phyloP scores from a whole-genome alignment of 2,888 invertebrate species.

The Mylabris sibirica region DNA sequence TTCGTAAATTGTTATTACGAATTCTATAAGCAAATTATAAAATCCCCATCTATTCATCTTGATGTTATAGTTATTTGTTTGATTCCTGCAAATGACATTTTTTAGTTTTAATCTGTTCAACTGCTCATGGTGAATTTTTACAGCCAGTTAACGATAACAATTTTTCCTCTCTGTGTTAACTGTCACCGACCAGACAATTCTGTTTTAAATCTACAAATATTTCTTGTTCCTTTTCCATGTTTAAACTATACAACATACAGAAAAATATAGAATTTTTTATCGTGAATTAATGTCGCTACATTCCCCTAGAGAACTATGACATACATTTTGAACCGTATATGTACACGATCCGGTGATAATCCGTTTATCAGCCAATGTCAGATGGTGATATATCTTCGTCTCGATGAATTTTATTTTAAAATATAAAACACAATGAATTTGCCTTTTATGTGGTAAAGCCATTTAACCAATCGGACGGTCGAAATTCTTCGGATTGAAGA shows the following conservation, averaged over 20 bases:
- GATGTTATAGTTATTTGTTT: background rate
- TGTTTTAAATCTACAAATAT: background rate
- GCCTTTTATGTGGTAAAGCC: background rate
- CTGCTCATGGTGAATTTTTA: background rate
- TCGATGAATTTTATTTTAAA: slow-evolving; percentile 20
- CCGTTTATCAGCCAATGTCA: slow-evolving; percentile 33
- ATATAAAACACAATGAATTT: background rate
- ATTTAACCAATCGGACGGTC: background rate
- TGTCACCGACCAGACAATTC: slow-evolving; percentile 7
- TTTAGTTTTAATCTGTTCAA: background rate
- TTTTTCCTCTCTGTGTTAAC: background rate
- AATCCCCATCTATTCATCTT: too few relatives aligned
- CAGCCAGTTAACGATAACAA: background rate
- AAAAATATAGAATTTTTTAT: background rate
- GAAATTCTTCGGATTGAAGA: background rate
- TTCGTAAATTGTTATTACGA: too few relatives aligned
- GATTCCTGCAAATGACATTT: background rate
- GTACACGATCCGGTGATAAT: slow-evolving; percentile 31
- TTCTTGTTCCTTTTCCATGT: background rate
- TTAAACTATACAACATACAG: background rate
- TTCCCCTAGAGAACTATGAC: background rate
- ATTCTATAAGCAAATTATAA: too few relatives aligned
- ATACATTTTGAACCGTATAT: background rate
- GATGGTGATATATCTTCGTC: slow-evolving; percentile 32
- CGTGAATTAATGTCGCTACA: background rate